Evolutionary conservation across 2,113 vertebrate species (phyloP).

Genomic region (Crotophaga sulcirostris): DNA sequence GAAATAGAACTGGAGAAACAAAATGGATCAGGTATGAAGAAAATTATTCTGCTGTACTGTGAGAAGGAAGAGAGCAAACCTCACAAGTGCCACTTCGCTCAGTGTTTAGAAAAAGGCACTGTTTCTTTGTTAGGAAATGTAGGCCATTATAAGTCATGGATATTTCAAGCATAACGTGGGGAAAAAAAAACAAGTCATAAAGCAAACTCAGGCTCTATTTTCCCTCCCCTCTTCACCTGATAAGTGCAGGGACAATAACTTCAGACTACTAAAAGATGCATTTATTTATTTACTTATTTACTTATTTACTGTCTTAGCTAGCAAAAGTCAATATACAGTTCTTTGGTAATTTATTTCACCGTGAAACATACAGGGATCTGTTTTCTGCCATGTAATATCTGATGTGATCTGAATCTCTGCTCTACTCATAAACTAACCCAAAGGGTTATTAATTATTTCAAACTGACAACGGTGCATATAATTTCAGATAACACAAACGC

Average conservation of each 20-base stretch:
- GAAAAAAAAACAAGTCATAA: not conserved
- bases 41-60: constrained; percentile 37
- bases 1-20: constrained; percentile 14
- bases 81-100: constrained; percentile 51
- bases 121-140: constrained; percentile 56
- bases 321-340: not conserved
- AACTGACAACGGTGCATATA: not conserved
- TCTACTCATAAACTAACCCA: not conserved
- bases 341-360: not conserved
- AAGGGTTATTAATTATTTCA: not conserved
- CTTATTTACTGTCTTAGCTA: not conserved
- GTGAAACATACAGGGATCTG: not conserved
- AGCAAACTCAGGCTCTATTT: constrained; percentile 15
- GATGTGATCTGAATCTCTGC: not conserved
- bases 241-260: not conserved
- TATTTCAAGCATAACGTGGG: constrained; percentile 17
- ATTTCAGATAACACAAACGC: not conserved
- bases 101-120: constrained; percentile 17
- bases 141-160: constrained; percentile 43
- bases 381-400: not conserved
- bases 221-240: not conserved
- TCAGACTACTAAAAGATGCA: not conserved
- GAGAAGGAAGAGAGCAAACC: constrained; percentile 51
- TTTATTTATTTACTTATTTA: not conserved
- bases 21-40: constrained; percentile 16